phyloP scores from a whole-genome alignment of 2,113 vertebrate species.

The Picathartes gymnocephalus region DNA sequence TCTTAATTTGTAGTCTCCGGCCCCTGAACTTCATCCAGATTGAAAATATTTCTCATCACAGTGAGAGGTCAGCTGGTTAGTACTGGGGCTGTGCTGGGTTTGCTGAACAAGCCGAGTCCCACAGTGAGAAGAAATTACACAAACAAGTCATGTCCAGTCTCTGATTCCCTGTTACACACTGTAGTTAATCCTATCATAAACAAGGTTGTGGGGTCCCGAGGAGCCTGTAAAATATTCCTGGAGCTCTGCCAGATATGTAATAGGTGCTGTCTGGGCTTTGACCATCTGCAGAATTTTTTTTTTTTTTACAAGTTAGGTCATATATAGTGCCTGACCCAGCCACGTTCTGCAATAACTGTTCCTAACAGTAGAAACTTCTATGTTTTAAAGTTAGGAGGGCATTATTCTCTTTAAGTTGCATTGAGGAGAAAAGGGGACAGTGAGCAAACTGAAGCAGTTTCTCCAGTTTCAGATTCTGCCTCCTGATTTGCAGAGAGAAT shows the following conservation, averaged over 20 bases:
- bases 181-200: not conserved
- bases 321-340: not conserved
- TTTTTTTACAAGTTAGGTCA: not conserved
- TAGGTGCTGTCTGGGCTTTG: not conserved
- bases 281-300: not conserved
- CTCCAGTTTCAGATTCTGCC: not conserved
- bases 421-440: not conserved
- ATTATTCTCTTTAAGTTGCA: not conserved
- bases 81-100: not conserved
- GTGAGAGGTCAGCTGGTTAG: not conserved
- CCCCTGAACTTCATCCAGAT: not conserved
- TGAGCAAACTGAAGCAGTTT: not conserved
- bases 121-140: not conserved
- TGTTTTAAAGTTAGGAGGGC: not conserved
- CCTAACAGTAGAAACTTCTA: not conserved
- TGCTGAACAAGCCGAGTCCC: not conserved
- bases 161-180: accelerated
- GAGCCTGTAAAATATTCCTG: not conserved
- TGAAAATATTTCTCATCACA: not conserved
- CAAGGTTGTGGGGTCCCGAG: not conserved
- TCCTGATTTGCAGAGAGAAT: not conserved
- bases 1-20: not conserved
- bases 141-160: not conserved
- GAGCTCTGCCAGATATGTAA: not conserved
- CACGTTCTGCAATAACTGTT: not conserved